Evolutionary conservation across 2,797 vertebrate genomes (phyloP).

Genomic region (Halcyon badia): DNA sequence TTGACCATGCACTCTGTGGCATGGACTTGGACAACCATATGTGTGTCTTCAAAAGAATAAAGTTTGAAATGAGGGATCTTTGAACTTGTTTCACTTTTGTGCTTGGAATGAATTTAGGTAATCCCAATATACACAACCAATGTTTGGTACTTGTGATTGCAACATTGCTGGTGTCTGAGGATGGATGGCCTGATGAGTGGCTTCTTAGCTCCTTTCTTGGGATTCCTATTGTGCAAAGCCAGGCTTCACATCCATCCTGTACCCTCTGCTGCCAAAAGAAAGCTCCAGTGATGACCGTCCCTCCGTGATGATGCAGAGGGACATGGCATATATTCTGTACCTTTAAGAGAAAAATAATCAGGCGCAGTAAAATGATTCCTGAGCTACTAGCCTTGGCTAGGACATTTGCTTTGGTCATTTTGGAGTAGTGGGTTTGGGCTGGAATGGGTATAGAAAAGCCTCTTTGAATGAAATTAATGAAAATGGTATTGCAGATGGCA

Average conservation of each 20-base stretch:
- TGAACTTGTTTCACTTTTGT: background rate
- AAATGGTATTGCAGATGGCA: background rate
- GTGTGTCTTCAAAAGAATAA: background rate
- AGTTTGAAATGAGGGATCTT: background rate
- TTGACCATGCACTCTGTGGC: fast-evolving
- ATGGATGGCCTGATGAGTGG: background rate
- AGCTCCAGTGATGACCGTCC: background rate
- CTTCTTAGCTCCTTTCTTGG: background rate
- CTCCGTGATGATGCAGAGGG: background rate
- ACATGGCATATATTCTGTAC: background rate
- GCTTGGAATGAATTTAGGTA: background rate
- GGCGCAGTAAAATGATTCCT: background rate
- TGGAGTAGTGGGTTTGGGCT: background rate
- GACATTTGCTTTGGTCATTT: background rate
- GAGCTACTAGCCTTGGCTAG: background rate
- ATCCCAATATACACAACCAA: no score
- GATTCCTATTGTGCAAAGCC: background rate
- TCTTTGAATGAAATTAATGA: background rate
- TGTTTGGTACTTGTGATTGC: background rate
- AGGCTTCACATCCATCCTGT: background rate
- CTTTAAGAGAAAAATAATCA: background rate
- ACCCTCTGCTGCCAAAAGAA: background rate
- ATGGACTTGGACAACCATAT: fast-evolving
- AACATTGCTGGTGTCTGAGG: background rate
- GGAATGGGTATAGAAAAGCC: background rate